Conservation (phyloP, 2,888 invertebrate genomes). For the Morpho helenor region DNA sequence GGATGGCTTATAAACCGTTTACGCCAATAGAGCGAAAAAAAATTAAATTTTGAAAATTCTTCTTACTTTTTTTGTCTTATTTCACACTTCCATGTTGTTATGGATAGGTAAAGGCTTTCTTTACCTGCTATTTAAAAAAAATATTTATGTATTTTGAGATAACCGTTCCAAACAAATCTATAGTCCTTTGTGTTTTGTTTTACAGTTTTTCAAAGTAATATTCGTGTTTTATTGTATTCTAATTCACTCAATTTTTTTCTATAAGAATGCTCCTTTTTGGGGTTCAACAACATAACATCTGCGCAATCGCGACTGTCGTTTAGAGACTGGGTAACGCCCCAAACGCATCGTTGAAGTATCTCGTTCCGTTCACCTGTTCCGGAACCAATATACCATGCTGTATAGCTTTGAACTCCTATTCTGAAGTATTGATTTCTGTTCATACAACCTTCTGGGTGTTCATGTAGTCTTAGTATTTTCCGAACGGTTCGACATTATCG, state of each 20-base stretch:
- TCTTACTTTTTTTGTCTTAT: too few relatives aligned
- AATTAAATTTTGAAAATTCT: too few relatives aligned
- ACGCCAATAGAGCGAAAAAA: too few relatives aligned
- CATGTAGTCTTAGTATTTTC: slow-evolving; percentile 75
- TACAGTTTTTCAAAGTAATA: too few relatives aligned
- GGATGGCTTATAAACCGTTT: too few relatives aligned
- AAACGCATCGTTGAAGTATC: slow-evolving; percentile 38
- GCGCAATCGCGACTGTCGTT: slow-evolving; percentile 6
- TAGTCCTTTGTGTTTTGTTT: too few relatives aligned
- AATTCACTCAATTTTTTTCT: background rate
- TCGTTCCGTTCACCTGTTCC: slow-evolving; percentile 53
- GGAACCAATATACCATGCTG: slow-evolving; percentile 55
- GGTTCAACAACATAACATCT: background rate
- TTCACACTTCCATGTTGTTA: too few relatives aligned
- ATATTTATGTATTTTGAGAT: too few relatives aligned
- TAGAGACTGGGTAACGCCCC: slow-evolving; percentile 35
- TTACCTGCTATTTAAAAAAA: too few relatives aligned
- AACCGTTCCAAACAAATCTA: too few relatives aligned
- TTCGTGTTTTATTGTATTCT: too few relatives aligned
- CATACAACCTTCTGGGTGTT: slow-evolving; percentile 51
- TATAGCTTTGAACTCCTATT: slow-evolving; percentile 66
- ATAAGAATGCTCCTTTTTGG: background rate
- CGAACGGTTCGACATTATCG: slow-evolving; percentile 79
- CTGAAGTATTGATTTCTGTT: slow-evolving; percentile 76
- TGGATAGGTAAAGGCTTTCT: too few relatives aligned